Evolutionary conservation across 2,113 vertebrate genomes (phyloP).

Genomic region (Rafetus swinhoei): DNA sequence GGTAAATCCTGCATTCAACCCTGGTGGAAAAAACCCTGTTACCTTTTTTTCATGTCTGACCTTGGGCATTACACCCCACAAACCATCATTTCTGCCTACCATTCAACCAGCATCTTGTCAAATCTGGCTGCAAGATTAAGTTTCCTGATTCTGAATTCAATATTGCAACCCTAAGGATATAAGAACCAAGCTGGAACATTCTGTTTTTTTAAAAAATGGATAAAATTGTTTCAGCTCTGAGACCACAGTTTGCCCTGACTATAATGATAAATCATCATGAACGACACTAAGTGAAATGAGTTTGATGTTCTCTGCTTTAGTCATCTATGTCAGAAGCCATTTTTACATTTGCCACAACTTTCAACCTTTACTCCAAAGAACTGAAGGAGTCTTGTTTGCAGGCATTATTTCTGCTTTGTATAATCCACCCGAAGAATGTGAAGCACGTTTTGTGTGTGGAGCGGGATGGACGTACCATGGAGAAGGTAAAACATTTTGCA

Average conservation of each 20-base stretch:
- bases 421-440: conserved; percentile 26
- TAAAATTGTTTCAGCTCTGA: conserved; percentile 77
- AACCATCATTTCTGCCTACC: conserved; percentile 70
- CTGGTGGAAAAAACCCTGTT: conserved; percentile 53
- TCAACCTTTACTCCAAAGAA: conserved; percentile 60
- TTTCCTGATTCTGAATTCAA: conserved; percentile 81
- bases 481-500: not conserved
- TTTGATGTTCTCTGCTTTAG: conserved; percentile 74
- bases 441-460: conserved; percentile 20
- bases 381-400: conserved; percentile 54
- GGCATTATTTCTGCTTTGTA: conserved; percentile 49
- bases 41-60: conserved; percentile 61
- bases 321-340: conserved; percentile 58
- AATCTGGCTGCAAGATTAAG: conserved; percentile 82
- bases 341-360: conserved; percentile 72
- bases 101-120: conserved; percentile 79
- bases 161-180: conserved; percentile 80
- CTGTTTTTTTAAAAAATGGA: conserved; percentile 66
- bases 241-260: conserved; percentile 67
- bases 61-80: conserved; percentile 47
- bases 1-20: conserved; percentile 38
- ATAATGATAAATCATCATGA: conserved; percentile 71
- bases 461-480: not conserved
- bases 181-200: conserved; percentile 78
- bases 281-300: conserved; percentile 76